Percentiles rank a stretch among this genome's conserved stretches.
phyloP scores from a whole-genome alignment of 2,797 vertebrate genomes.

The Loriculus beryllinus region DNA sequence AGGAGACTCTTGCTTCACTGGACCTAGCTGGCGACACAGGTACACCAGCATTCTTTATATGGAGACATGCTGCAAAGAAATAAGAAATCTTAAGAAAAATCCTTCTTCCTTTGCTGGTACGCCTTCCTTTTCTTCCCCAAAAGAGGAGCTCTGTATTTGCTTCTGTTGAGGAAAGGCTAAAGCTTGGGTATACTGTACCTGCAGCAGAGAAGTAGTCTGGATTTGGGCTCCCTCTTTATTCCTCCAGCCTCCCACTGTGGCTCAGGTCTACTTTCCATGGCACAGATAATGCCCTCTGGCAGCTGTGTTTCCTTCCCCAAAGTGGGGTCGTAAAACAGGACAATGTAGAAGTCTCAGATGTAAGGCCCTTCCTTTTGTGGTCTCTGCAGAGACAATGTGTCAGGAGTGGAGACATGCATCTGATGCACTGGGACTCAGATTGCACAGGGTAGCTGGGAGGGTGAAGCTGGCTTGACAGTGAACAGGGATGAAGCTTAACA shows the following conservation, averaged over 20 bases:
- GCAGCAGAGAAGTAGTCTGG: not conserved
- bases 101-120: not conserved
- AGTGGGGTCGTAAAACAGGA: not conserved
- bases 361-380: not conserved
- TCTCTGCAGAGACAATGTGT: rapidly evolving
- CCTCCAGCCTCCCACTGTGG: not conserved
- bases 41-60: not conserved
- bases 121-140: not conserved
- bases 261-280: not conserved
- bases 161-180: not conserved
- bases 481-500: not conserved
- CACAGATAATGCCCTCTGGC: not conserved
- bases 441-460: not conserved
- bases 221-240: not conserved
- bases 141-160: not conserved
- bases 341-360: not conserved
- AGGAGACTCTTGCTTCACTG: not conserved
- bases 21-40: not conserved
- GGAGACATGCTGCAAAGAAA: not conserved
- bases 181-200: not conserved
- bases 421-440: not conserved
- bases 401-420: not conserved
- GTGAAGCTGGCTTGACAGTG: not conserved
- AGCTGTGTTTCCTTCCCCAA: not conserved
- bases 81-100: not conserved